These are phyloP conservation scores for Hapalemur alaotrensis DNA, from an alignment of 2,797 vertebrate genomes.

Conservation along the genomic window DNA sequence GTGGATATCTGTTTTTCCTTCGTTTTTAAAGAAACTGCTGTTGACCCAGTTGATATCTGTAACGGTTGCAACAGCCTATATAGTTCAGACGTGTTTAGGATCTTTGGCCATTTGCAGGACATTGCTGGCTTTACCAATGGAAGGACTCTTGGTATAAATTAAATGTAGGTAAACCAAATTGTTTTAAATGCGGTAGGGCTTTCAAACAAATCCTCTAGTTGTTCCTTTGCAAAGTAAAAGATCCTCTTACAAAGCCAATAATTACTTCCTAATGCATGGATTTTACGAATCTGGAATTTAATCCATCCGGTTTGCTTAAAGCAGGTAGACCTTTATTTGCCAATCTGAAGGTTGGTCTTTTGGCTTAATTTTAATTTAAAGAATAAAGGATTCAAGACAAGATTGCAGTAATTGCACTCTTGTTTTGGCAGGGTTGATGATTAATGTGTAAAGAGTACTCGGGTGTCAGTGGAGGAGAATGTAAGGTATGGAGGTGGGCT, in stretches of 20 bases:
- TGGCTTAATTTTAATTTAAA: conserved; percentile 58
- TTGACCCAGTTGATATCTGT: background rate
- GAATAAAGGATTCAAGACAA: conserved; percentile 22
- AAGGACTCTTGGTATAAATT: background rate
- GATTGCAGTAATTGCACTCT: background rate
- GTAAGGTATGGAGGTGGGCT: background rate
- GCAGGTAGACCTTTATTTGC: background rate
- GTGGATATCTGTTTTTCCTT: background rate
- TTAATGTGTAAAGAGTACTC: background rate
- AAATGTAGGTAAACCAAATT: conserved; percentile 28
- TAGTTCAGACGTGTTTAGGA: background rate
- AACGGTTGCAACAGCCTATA: background rate
- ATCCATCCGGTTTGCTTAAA: conserved; percentile 38
- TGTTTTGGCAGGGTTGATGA: background rate
- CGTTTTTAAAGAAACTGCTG: background rate
- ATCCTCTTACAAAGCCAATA: conserved; percentile 65
- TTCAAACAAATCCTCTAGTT: conserved; percentile 47
- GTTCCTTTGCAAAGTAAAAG: conserved; percentile 15
- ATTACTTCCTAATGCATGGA: conserved; percentile 51
- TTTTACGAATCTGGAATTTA: conserved; percentile 49
- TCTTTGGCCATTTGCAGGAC: background rate
- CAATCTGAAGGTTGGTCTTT: conserved; percentile 34
- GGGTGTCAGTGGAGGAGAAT: background rate
- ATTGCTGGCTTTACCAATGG: background rate
- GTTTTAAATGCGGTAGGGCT: conserved; percentile 22